Evolutionary conservation across 2,888 invertebrate genomes (phyloP).

Genomic region (Tiliacea aurago): DNA sequence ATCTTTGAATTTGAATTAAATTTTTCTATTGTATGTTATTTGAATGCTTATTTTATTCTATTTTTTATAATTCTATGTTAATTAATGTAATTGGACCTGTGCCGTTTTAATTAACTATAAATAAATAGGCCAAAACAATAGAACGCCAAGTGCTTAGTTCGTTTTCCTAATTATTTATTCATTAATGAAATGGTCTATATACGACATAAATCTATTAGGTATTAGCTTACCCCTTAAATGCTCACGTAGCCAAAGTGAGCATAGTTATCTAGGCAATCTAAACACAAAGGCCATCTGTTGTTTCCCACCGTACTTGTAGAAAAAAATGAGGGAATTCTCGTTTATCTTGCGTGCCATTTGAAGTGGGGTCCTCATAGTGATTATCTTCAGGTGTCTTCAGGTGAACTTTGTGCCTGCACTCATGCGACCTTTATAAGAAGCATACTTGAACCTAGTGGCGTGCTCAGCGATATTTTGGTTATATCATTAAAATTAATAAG

Average conservation of each 20-base stretch:
- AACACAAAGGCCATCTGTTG: slow-evolving; percentile 54
- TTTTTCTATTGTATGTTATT: no score
- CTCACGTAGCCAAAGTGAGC: slow-evolving; percentile 13
- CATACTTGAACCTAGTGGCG: slow-evolving; percentile 79
- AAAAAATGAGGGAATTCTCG: slow-evolving; percentile 79
- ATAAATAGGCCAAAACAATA: background rate
- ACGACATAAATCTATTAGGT: slow-evolving; percentile 9
- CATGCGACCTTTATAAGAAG: slow-evolving; percentile 84
- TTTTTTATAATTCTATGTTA: no score
- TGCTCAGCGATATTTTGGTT: slow-evolving; percentile 85
- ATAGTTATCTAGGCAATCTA: slow-evolving; percentile 34
- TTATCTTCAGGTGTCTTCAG: slow-evolving; percentile 84
- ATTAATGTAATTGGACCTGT: no score
- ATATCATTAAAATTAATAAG: slow-evolving; percentile 88
- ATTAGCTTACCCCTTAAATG: slow-evolving; percentile 9
- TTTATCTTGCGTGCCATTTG: slow-evolving; percentile 86
- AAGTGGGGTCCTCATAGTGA: slow-evolving; percentile 83
- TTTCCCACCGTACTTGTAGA: slow-evolving; percentile 68
- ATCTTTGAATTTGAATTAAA: no score
- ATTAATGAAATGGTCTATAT: background rate
- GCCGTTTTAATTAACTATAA: no score
- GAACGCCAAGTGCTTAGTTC: background rate
- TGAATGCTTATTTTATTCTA: no score
- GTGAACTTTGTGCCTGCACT: slow-evolving; percentile 81
- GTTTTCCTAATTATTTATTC: background rate